These are phyloP conservation scores for Mustelus asterias DNA, from an alignment of 2,113 vertebrate genomes.

Conservation along the genomic window DNA sequence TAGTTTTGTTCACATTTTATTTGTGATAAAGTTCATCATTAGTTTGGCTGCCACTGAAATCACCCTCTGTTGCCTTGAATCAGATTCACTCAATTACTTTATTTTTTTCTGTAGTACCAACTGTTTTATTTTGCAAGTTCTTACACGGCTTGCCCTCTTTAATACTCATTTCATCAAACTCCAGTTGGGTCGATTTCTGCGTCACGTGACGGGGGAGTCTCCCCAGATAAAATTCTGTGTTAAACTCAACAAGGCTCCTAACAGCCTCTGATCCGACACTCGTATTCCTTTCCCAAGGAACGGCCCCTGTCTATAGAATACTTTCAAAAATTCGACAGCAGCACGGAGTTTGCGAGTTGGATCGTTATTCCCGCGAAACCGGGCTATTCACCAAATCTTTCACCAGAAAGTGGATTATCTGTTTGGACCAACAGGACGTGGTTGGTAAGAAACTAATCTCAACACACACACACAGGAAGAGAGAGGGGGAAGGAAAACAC, in stretches of 20 bases:
- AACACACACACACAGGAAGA: background rate
- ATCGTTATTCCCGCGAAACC: background rate
- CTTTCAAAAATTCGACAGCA: background rate
- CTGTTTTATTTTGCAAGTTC: background rate
- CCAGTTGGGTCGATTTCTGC: constrained; percentile 15
- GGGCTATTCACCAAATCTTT: background rate
- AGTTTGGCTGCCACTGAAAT: background rate
- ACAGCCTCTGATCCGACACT: background rate
- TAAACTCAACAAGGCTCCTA: constrained; percentile 12
- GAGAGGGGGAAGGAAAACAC: too few species aligned
- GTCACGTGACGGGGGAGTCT: constrained; percentile 35
- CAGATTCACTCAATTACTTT: background rate
- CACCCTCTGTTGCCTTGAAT: background rate
- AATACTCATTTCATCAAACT: background rate
- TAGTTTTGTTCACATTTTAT: background rate
- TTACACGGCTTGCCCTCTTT: background rate
- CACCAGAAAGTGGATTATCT: constrained; percentile 10
- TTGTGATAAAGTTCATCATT: background rate
- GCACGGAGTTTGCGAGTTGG: background rate
- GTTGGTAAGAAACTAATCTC: constrained; percentile 21
- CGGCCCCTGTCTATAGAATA: background rate
- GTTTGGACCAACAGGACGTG: background rate
- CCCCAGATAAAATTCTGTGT: constrained; percentile 33
- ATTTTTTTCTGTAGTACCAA: background rate
- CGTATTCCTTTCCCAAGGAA: background rate